Base-by-base conservation (phyloP, 2,888 invertebrate genomes). In the Tridacna gigas region DNA sequence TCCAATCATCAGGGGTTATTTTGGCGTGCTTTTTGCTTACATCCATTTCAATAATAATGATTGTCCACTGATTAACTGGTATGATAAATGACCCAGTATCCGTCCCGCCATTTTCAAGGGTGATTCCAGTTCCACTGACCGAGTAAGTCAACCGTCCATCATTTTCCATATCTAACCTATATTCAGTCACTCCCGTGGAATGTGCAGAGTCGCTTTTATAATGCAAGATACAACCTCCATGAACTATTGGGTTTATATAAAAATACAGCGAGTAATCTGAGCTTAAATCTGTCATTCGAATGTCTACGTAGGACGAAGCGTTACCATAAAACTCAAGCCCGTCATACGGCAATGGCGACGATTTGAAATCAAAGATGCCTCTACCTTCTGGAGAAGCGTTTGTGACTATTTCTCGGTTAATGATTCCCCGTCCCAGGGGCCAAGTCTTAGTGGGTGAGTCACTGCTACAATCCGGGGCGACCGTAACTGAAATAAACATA, bases 371-470 rank as follows among this genome's bases (percentile, higher is more conserved):
- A 25, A 71, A 71, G 22, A 26, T 26, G 13, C 71, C 71, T n/a
- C 48, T 71, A 0, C 22, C n/a, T 71, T 22, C 71, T 18, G 71
- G 71, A 51, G 48, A n/a, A 13, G 20, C 20, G 26, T 71, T 71
- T 18, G 25, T 47, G 4, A 51, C 15, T 20, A 71, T 51, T 26
- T 71, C 71, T 22, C 51, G 48, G 47, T 71, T 71, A 13, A 71
- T 5, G 20, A 71, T 71, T 25, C 71, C 71, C n/a, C 26, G 71
- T 48, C 71, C 71, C 22, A 71, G 71, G 20, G 71, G 71, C 71
- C 71, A 71, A 51, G 71, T 71, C 22, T 51, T 51, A 22, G 13
- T 5, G 3, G 71, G 71, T 15, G 20, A 18, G 13, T 25, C 26
- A n/a, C 3, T 20, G n/a, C n/a, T 9, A 13, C 51, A 48, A 7